phyloP scores from a whole-genome alignment of 2,888 invertebrate species.

The Calameuta idolon region DNA sequence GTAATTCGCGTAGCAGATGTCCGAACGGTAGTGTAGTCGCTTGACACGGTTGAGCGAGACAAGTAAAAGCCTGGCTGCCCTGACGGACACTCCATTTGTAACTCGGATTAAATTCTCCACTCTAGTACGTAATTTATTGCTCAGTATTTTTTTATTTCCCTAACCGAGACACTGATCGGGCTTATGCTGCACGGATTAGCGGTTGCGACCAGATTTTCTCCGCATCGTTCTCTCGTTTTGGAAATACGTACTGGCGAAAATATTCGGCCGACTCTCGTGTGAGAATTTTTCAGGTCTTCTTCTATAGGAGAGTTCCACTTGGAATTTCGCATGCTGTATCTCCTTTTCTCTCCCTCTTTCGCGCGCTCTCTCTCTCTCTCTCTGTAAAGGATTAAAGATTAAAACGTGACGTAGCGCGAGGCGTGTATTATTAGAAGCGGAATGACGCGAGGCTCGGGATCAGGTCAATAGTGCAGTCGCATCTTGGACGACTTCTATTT shows the following conservation, averaged over 20 bases:
- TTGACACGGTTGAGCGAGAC: constrained; percentile 34
- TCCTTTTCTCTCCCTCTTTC: neutral
- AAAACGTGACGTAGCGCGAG: constrained; percentile 1
- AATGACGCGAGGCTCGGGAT: constrained; percentile 19
- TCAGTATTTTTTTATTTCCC: constrained; percentile 19
- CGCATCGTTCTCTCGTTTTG: constrained; percentile 21
- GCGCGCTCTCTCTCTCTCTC: too few relatives aligned
- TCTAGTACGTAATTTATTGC: constrained; percentile 36
- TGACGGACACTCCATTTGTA: constrained; percentile 43
- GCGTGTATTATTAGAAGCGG: constrained; percentile 19
- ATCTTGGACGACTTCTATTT: constrained; percentile 13
- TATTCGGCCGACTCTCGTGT: neutral
- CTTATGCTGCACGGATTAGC: constrained; percentile 1
- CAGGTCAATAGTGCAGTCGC: neutral
- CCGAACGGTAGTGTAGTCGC: constrained; percentile 15
- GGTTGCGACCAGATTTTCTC: neutral
- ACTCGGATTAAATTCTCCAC: constrained; percentile 40
- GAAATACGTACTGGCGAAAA: constrained; percentile 1
- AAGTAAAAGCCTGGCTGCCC: constrained; percentile 32
- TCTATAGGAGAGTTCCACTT: neutral
- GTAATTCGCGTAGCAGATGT: neutral
- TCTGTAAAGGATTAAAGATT: constrained; percentile 17
- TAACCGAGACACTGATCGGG: neutral
- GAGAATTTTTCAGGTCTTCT: neutral
- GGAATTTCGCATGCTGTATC: neutral